Evolutionary conservation across 2,113 vertebrate genomes (phyloP).

Genomic region (Sisor rabdophorus): DNA sequence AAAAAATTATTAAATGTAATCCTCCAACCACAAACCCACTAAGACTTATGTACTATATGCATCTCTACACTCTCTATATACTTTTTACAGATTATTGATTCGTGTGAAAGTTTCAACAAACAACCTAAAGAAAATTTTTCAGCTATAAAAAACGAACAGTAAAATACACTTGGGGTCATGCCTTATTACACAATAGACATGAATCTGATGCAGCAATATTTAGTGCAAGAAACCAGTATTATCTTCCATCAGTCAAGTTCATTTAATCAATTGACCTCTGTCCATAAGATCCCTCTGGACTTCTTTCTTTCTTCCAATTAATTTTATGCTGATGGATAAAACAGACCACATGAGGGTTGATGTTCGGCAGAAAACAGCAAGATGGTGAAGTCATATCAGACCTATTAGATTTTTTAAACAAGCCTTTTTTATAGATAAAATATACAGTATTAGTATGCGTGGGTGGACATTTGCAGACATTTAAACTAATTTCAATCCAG

Average conservation of each 20-base stretch:
- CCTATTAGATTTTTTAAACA: background rate
- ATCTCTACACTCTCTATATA: background rate
- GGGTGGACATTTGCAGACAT: background rate
- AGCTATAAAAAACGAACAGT: background rate
- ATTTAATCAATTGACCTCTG: conserved; percentile 22
- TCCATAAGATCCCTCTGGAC: conserved; percentile 12
- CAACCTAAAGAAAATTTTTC: background rate
- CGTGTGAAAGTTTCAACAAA: background rate
- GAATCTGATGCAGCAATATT: background rate
- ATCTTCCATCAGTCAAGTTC: background rate
- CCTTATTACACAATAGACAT: conserved; percentile 14
- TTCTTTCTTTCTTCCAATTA: conserved; percentile 15
- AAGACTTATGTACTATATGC: background rate
- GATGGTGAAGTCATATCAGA: background rate
- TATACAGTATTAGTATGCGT: background rate
- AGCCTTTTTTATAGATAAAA: background rate
- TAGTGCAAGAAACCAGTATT: conserved; percentile 14
- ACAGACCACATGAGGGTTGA: background rate
- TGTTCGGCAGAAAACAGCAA: background rate
- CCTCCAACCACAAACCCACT: background rate
- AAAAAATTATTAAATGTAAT: no score
- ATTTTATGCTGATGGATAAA: conserved; percentile 2
- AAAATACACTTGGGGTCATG: background rate
- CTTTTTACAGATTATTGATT: background rate
- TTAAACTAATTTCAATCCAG: background rate